Conservation (phyloP, 2,888 invertebrate species). For the Eudasyphora cyanicolor region DNA sequence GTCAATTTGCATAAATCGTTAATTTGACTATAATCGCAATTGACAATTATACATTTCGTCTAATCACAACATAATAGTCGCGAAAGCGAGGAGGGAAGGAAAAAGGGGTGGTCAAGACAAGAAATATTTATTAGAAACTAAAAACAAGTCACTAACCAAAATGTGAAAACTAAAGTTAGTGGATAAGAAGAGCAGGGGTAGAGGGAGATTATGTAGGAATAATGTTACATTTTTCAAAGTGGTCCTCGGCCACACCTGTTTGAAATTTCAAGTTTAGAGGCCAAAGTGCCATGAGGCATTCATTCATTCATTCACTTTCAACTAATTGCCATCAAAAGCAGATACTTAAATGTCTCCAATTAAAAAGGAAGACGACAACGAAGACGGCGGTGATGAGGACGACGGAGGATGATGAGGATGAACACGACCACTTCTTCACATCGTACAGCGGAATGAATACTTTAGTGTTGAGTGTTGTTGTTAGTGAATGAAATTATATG, state of each 20-base stretch:
- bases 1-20: slow-evolving; percentile 16
- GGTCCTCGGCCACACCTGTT: background rate
- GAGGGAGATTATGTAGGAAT: too few relatives aligned
- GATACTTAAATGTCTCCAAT: slow-evolving; percentile 16
- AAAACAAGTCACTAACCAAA: background rate
- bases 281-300: background rate
- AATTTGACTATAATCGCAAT: slow-evolving; percentile 6
- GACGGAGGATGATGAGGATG: background rate
- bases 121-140: background rate
- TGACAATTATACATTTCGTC: background rate
- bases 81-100: background rate
- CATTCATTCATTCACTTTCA: background rate
- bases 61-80: background rate
- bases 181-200: background rate
- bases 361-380: background rate
- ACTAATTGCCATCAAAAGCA: background rate
- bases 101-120: too few relatives aligned
- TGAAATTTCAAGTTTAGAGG: background rate
- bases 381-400: background rate
- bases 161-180: background rate
- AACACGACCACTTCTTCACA: too few relatives aligned
- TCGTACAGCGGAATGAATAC: too few relatives aligned
- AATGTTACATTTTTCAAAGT: too few relatives aligned
- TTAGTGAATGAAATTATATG: slow-evolving; percentile 10
- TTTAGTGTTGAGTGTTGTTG: background rate